Evolutionary conservation across 1,140 invertebrate genomes (phyloP), one percentile per base, ranked within the genome.

Genomic region (Euura lappo): DNA sequence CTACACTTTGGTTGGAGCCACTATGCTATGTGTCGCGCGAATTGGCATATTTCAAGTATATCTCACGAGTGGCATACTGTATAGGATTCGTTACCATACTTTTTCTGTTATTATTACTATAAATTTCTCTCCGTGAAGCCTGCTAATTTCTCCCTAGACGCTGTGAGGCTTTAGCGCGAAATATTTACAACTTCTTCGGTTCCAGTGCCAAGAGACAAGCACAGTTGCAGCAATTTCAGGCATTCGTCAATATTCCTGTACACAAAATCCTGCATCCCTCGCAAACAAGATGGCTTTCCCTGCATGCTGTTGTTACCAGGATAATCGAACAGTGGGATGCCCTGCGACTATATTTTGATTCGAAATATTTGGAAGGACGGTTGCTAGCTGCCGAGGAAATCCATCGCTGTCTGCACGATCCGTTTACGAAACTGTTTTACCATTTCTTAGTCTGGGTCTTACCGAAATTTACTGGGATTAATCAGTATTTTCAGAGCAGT

Each of bases 111-210:
- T n/a, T n/a, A n/a, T n/a, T n/a, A n/a, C n/a, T n/a, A n/a, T n/a
- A n/a, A n/a, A n/a, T n/a, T n/a, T n/a, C n/a, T n/a, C n/a, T n/a
- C n/a, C n/a, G 81, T 79, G 0, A 84, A 64, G 82, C 85, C 2
- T 86, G 83, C 70, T 83, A 86, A 74, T 43, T 68, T 71, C 70
- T 88, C 11, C 84, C 85, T 2, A 10, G 77, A 60, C 66, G 47
- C 42, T 79, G 77, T 70, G 83, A 86, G 75, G 79, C 85, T 70
- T 69, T 86, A 43, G 73, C 77, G 11, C 44, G 80, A 60, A 76
- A 81, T 45, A 77, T 84, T 64, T 82, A 77, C 68, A 74, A 74
- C 65, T 82, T 78, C 72, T 83, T 86, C 66, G 79, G 83, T 77
- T 44, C 65, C 6, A 86, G 84, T 72, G 67, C 71, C 66, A 85